These are phyloP conservation scores for Drepanosiphum platanoidis DNA, from an alignment of 2,888 invertebrate genomes.

Conservation along the genomic window DNA sequence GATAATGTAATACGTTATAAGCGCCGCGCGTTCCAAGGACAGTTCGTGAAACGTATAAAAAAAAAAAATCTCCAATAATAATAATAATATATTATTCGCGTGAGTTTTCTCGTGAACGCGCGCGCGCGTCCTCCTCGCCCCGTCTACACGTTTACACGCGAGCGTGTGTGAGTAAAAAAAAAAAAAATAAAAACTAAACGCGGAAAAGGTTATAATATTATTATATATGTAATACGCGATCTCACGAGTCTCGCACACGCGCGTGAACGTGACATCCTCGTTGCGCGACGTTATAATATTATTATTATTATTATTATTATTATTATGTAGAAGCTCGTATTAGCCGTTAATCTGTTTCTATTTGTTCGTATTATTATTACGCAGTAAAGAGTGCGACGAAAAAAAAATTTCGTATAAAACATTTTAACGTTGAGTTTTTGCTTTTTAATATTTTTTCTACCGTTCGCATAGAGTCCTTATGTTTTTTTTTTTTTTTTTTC, in stretches of 20 bases:
- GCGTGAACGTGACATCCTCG: constrained; percentile 40
- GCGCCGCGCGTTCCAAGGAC: neutral
- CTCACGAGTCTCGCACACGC: too few relatives aligned
- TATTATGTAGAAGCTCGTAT: too few relatives aligned
- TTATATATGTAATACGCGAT: too few relatives aligned
- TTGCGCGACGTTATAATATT: constrained; percentile 4
- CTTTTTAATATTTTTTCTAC: neutral
- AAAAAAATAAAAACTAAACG: too few relatives aligned
- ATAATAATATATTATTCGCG: neutral
- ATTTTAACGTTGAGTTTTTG: neutral
- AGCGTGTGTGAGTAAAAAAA: too few relatives aligned
- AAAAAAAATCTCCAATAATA: neutral
- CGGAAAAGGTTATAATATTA: neutral
- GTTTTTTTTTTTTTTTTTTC: too few relatives aligned
- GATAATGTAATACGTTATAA: neutral
- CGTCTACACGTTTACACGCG: neutral
- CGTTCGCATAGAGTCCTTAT: constrained; percentile 27
- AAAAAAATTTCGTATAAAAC: constrained; percentile 20
- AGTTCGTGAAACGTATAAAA: neutral
- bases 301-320: too few relatives aligned
- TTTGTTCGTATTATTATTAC: neutral
- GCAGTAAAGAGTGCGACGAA: neutral
- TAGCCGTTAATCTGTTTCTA: constrained; percentile 44
- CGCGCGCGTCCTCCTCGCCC: neutral
- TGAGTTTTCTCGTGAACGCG: neutral